Percentiles rank a stretch among this genome's conserved stretches.
Evolutionary conservation across 2,888 invertebrate genomes (phyloP).

Genomic region (Lymantria monacha): DNA sequence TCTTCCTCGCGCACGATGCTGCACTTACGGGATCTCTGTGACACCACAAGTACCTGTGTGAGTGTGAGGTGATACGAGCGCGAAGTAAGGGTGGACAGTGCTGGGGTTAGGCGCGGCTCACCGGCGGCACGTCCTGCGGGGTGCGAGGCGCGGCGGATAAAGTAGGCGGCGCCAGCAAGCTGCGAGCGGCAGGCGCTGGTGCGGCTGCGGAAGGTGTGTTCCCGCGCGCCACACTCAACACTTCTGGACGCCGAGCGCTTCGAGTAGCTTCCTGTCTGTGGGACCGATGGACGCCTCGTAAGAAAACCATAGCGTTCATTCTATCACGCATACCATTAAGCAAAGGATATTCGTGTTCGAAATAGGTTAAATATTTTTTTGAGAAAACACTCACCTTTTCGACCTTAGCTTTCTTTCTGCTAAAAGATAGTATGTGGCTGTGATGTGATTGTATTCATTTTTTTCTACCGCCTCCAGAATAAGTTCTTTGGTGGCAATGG

Average conservation of each 20-base stretch:
- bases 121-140: slow-evolving; percentile 86
- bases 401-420: slow-evolving; percentile 95
- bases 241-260: slow-evolving; percentile 56
- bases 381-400: slow-evolving; percentile 76
- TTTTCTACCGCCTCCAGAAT: slow-evolving; percentile 96
- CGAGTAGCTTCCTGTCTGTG: slow-evolving; percentile 31
- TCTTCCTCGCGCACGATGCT: slow-evolving; percentile 97
- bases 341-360: too few species aligned
- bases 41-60: slow-evolving; percentile 1
- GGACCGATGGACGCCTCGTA: background rate
- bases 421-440: slow-evolving; percentile 98
- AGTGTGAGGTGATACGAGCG: background rate
- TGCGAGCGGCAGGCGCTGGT: slow-evolving; percentile 44
- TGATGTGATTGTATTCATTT: slow-evolving; percentile 98
- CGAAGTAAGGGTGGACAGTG: background rate
- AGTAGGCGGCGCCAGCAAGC: slow-evolving; percentile 68
- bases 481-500: slow-evolving; percentile 96
- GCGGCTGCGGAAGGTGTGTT: slow-evolving; percentile 13
- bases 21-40: slow-evolving; percentile 90
- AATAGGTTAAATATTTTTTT: background rate
- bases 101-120: slow-evolving; percentile 38
- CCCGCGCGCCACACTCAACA: slow-evolving; percentile 16
- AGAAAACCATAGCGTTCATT: background rate
- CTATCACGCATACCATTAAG: too few species aligned
- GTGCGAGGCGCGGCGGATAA: slow-evolving; percentile 82